Conservation (phyloP, 2,797 vertebrate species). For the Gymnodraco acuticeps region DNA sequence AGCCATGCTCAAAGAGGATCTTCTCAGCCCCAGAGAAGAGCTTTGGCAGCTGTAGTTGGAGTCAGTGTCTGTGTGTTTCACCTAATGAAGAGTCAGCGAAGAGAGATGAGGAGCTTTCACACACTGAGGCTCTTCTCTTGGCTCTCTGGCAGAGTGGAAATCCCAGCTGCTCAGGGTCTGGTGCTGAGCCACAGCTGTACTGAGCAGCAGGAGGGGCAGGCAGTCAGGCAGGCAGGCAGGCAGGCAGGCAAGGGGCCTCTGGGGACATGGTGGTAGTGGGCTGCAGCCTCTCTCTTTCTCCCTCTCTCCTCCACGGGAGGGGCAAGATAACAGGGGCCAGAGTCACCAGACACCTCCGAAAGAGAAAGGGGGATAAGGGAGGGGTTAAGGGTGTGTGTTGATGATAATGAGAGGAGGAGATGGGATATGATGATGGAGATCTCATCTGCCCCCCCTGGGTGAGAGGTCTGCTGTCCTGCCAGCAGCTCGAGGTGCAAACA, state of each 20-base stretch:
- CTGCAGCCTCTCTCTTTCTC: conserved; percentile 79
- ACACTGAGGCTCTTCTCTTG: conserved; percentile 52
- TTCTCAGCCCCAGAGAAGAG: conserved; percentile 42
- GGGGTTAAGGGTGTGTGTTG: conserved; percentile 51
- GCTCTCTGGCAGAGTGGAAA: conserved; percentile 63
- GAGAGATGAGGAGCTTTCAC: conserved; percentile 52
- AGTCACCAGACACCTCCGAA: conserved; percentile 85
- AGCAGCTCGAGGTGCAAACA: conserved; percentile 30
- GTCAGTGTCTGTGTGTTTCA: conserved; percentile 45
- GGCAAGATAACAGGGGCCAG: conserved; percentile 78
- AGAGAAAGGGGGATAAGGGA: conserved; percentile 43
- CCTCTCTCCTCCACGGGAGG: conserved; percentile 82
- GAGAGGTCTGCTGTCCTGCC: conserved; percentile 39
- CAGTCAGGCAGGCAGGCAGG: conserved; percentile 51
- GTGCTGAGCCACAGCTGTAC: conserved; percentile 80
- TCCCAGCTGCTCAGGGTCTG: conserved; percentile 78
- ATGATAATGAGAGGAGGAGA: conserved; percentile 55
- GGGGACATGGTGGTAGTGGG: conserved; percentile 81
- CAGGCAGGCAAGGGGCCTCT: conserved; percentile 78
- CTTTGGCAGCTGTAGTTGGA: conserved; percentile 37
- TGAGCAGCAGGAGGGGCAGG: conserved; percentile 81
- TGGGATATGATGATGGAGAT: conserved; percentile 56
- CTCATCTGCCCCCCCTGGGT: conserved; percentile 39
- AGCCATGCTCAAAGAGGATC: conserved; percentile 70
- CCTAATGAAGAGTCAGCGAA: conserved; percentile 46